Base-by-base conservation (phyloP, 2,797 vertebrate genomes). In the Mastacembelus armatus region DNA sequence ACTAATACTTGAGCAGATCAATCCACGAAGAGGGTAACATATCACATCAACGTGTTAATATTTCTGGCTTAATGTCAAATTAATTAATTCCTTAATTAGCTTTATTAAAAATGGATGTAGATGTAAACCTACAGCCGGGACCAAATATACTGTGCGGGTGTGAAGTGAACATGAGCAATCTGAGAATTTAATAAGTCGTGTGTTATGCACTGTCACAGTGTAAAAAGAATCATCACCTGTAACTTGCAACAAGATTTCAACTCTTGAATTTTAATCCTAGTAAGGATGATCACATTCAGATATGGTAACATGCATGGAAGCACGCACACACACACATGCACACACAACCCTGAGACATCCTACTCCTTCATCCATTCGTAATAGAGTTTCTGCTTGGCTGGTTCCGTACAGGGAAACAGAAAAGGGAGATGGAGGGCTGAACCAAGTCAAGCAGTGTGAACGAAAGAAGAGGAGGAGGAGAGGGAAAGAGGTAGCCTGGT, bases 301-400 rank as follows among this genome's bases (percentile, higher is more conserved):
- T 62, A 61, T 45, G 58, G 50, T 70, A 68, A 40, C 42, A 27
- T 10, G 48, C 40, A 61, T 42, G 8, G 10, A 50, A 4, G 27
- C 9, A 35, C 5, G 9, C 49, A 10, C 48, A 27, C 61, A 52
- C n/a, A n/a, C n/a, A n/a, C n/a, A n/a, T n/a, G n/a, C 51, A 66
- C 11, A 56, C 79, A 66, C 68, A 69, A 15, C 12, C 30, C 45
- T 21, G 36, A 56, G 56, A 48, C 39, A 44, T 63, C 75, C 18
- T 38, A 48, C 56, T 66, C 72, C 78, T 77, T 81, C 84, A 88
- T 30, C 77, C 81, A 72, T 78, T 74, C 59, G 15, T 80, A 80
- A 85, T 78, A 70, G 77, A 75, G 65, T 83, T 89, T 90, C 74
- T 89, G 89, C 87, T 86, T 29, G 78, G 77, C 80, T 89, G 81